These are phyloP conservation scores for Python bivittatus DNA, from an alignment of 2,113 vertebrate genomes.

Conservation along the genomic window DNA sequence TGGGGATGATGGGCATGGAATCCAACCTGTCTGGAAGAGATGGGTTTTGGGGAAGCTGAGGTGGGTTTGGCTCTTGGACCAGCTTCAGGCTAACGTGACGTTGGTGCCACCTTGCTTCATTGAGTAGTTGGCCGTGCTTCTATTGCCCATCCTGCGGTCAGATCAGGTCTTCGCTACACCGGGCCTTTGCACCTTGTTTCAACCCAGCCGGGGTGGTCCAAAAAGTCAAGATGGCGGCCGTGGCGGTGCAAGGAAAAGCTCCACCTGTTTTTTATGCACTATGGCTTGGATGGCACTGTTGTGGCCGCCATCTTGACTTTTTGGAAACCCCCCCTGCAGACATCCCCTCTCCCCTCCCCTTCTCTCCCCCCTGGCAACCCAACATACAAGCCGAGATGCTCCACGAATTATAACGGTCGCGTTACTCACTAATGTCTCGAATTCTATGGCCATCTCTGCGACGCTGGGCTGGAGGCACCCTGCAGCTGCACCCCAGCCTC, in stretches of 20 bases:
- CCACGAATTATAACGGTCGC: background rate
- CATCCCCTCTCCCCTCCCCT: background rate
- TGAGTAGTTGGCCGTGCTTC: background rate
- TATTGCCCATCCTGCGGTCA: background rate
- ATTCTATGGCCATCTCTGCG: background rate
- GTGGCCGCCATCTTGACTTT: background rate
- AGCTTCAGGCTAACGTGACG: background rate
- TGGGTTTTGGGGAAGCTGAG: background rate
- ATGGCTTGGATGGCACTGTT: background rate
- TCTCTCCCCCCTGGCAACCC: background rate
- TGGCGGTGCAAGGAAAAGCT: background rate
- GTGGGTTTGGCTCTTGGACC: background rate
- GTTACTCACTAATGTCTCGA: background rate
- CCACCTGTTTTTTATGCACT: background rate
- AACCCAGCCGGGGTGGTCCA: background rate
- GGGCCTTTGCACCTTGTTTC: background rate
- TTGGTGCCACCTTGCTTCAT: background rate
- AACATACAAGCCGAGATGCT: background rate
- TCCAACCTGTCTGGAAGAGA: background rate
- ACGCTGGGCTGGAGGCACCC: background rate
- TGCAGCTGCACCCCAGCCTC: too few relatives aligned
- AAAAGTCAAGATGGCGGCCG: background rate
- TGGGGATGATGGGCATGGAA: background rate
- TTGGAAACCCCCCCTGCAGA: background rate
- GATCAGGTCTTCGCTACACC: background rate